A percentile compares a stretch with the other conserved stretches of the same genome.
These are phyloP conservation scores for Cyclina sinensis DNA, from an alignment of 1,140 invertebrate species.

Conservation along the genomic window DNA sequence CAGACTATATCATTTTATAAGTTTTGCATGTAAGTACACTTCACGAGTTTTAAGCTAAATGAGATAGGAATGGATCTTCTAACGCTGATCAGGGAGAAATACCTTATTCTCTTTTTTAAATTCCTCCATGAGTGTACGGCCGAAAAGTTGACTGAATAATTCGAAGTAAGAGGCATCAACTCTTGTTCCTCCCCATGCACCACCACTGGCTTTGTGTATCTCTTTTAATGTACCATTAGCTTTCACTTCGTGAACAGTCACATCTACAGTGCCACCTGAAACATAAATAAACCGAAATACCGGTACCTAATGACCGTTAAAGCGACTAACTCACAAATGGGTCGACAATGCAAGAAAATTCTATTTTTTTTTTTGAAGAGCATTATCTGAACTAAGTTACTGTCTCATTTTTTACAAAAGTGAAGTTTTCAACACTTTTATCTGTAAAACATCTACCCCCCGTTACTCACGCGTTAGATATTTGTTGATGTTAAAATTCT, in stretches of 20 bases:
- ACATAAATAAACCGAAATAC: background rate
- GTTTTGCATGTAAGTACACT: too few relatives aligned
- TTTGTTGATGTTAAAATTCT: too few relatives aligned
- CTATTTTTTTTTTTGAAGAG: too few relatives aligned
- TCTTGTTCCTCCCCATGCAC: slow-evolving; percentile 70
- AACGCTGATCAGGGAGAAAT: too few relatives aligned
- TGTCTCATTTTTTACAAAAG: too few relatives aligned
- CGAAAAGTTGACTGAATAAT: slow-evolving; percentile 47
- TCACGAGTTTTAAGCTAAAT: too few relatives aligned
- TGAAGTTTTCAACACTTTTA: too few relatives aligned
- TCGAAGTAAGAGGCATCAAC: slow-evolving; percentile 59
- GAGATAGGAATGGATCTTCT: too few relatives aligned
- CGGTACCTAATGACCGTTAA: background rate
- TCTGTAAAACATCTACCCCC: too few relatives aligned
- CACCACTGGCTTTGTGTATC: slow-evolving; percentile 64
- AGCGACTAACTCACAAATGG: background rate
- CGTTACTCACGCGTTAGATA: too few relatives aligned
- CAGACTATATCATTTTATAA: too few relatives aligned
- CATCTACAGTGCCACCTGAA: slow-evolving; percentile 69
- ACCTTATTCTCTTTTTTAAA: slow-evolving; percentile 35
- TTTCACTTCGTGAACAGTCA: slow-evolving; percentile 67
- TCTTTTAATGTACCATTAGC: slow-evolving; percentile 50
- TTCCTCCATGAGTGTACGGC: slow-evolving; percentile 12
- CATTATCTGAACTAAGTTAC: too few relatives aligned
- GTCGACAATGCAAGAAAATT: background rate